phyloP scores from a whole-genome alignment of 2,113 vertebrate species.

The Lonchura striata region DNA sequence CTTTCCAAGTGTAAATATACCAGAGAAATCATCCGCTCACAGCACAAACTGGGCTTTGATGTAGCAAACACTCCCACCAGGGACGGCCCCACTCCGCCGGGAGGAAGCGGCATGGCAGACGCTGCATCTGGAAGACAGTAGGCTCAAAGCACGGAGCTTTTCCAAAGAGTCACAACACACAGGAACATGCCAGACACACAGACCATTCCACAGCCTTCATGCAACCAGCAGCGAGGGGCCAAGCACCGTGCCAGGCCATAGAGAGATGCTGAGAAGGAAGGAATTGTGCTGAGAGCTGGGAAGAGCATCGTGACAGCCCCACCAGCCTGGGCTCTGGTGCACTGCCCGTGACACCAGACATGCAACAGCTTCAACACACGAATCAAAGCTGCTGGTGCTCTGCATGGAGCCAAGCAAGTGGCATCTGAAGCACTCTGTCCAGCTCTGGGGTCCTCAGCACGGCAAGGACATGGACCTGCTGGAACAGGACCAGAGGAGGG shows the following conservation, averaged over 20 bases:
- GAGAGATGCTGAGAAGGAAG: neutral
- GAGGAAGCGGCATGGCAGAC: neutral
- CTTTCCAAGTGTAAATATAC: slow-evolving; percentile 58
- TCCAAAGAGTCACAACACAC: neutral
- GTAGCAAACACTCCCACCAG: slow-evolving; percentile 37
- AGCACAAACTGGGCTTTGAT: slow-evolving; percentile 45
- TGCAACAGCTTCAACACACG: accelerated
- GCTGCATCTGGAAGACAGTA: neutral
- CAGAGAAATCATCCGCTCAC: neutral
- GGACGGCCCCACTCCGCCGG: neutral
- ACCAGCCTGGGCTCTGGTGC: neutral
- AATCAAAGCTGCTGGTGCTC: neutral
- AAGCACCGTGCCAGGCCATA: neutral
- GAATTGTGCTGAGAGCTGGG: neutral
- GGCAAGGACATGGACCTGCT: neutral
- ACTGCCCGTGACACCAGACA: neutral
- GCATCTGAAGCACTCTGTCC: neutral
- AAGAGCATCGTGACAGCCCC: accelerated
- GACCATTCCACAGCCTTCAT: neutral
- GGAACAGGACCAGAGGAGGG: neutral
- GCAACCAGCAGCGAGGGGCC: neutral
- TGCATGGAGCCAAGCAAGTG: accelerated
- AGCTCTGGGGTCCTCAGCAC: neutral
- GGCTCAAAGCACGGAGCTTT: neutral
- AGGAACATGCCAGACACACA: neutral